Base-by-base conservation (phyloP, 2,888 invertebrate genomes). In the Psylliodes chrysocephalus region DNA sequence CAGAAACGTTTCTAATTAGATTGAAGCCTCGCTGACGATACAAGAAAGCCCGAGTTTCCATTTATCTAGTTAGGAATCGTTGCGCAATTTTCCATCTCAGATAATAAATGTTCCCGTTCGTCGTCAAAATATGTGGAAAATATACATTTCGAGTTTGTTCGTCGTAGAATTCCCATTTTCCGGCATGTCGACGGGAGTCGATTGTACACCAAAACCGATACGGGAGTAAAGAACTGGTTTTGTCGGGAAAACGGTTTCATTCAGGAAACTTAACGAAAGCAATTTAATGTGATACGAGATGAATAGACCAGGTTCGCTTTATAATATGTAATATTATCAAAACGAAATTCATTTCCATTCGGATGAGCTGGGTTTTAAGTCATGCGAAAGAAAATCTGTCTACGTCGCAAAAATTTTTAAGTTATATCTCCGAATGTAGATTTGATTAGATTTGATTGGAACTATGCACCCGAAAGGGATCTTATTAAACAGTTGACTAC, bases 301-400 rank as follows among this genome's bases (percentile, higher is more conserved):
- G 47, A 57, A 57, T 57, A 22, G 38, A 57, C 22, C 19, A 38
- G 47, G 47, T 49, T 57, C 35, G 57, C 57, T 57, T 57, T 38
- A n/a, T 49, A 57, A n/a, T n/a, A n/a, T n/a, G n/a, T 57, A 38
- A 44, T 44, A 49, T 56, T 57, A 57, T 57, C 47, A 49, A 57
- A 57, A 57, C 57, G 17, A 49, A 57, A 57, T 57, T 57, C 47
- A 57, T 49, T 57, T 57, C 47, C 38, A 49, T 38, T 57, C 22
- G 33, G 46, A 47, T 57, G 47, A 57, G 25, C 47, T 28, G 46
- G 3, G 44, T 44, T 46, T 46, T 14, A 44, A 12, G n/a, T 18
- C 12, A 35, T 35, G 12, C 35, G 10, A 35, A 35, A 35, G 14
- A n/a, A n/a, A n/a, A n/a, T n/a, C n/a, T n/a, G n/a, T n/a, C n/a